These are phyloP conservation scores for Ligdia adustata DNA, from an alignment of 2,888 invertebrate species.

Conservation along the genomic window DNA sequence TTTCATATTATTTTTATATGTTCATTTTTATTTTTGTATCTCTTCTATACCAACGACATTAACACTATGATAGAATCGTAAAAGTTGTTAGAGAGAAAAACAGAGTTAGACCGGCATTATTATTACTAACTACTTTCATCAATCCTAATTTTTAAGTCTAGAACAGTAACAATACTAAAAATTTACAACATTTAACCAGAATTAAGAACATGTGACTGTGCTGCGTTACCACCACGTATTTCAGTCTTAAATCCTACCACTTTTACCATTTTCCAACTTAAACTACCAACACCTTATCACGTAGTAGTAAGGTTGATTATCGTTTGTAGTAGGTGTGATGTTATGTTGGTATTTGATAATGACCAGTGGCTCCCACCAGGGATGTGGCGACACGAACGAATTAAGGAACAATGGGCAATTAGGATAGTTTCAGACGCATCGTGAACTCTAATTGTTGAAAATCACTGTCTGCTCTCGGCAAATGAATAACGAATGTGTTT, in stretches of 20 bases:
- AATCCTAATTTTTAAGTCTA: neutral
- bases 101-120: too few relatives aligned
- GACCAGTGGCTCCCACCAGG: slow-evolving; percentile 44
- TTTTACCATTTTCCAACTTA: slow-evolving; percentile 3
- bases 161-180: slow-evolving; percentile 1
- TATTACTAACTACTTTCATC: too few relatives aligned
- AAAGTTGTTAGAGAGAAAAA: too few relatives aligned
- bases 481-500: slow-evolving; percentile 1
- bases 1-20: too few relatives aligned
- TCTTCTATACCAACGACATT: too few relatives aligned
- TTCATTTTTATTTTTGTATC: too few relatives aligned
- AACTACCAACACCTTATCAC: neutral
- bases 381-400: slow-evolving; percentile 55
- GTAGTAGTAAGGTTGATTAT: slow-evolving; percentile 19
- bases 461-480: slow-evolving; percentile 16
- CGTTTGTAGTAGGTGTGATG: neutral
- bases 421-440: slow-evolving; percentile 42
- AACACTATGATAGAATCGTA: too few relatives aligned
- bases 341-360: slow-evolving; percentile 37
- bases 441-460: slow-evolving; percentile 41
- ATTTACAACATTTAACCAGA: slow-evolving; percentile 10
- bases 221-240: slow-evolving; percentile 15
- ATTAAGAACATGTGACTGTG: slow-evolving; percentile 8
- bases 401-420: slow-evolving; percentile 60
- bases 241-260: slow-evolving; percentile 20